A percentile compares a stretch with the other conserved stretches of the same genome.
These are phyloP conservation scores for Crepidodera aurea DNA, from an alignment of 2,888 invertebrate species.

Conservation along the genomic window DNA sequence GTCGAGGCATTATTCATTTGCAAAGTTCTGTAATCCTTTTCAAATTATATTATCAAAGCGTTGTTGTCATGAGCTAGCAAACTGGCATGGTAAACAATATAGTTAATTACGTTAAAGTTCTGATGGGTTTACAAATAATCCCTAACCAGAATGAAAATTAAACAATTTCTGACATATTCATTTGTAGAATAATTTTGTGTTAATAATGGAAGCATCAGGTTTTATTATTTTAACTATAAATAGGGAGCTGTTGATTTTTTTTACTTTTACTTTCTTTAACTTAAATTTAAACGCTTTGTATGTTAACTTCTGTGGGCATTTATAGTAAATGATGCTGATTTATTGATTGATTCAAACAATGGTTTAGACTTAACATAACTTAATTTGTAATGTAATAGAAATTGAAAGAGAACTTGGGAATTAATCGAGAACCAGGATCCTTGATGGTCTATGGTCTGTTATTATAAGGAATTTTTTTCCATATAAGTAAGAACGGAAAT, in stretches of 20 bases:
- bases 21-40: background rate
- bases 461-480: constrained; percentile 54
- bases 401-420: too few relatives aligned
- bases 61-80: background rate
- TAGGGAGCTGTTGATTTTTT: too few relatives aligned
- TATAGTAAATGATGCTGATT: too few relatives aligned
- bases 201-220: too few relatives aligned
- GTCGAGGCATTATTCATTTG: background rate
- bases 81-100: background rate
- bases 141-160: background rate
- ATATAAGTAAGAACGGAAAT: constrained; percentile 56
- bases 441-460: constrained; percentile 54
- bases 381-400: too few relatives aligned
- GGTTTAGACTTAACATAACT: too few relatives aligned
- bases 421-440: constrained; percentile 48
- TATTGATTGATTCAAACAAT: too few relatives aligned
- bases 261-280: too few relatives aligned
- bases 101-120: background rate
- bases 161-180: background rate
- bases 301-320: too few relatives aligned
- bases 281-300: too few relatives aligned
- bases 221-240: too few relatives aligned
- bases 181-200: too few relatives aligned
- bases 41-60: background rate
- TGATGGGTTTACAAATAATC: background rate